phyloP scores from a whole-genome alignment of 2,888 invertebrate genomes.

The Amiota communis region DNA sequence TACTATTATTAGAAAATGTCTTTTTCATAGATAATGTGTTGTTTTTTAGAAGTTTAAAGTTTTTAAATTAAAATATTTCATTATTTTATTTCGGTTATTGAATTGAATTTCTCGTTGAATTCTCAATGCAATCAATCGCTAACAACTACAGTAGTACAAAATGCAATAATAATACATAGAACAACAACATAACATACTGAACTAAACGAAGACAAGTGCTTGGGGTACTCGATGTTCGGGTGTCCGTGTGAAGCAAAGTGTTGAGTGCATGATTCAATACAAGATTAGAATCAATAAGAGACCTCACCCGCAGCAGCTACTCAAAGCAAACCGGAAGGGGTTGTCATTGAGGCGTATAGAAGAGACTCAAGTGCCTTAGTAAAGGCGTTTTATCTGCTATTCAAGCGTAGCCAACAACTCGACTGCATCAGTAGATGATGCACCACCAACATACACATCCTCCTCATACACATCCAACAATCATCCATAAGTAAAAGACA shows the following conservation, averaged over 20 bases:
- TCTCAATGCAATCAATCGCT: no score
- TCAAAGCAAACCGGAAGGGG: conserved; percentile 20
- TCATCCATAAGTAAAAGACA: background rate
- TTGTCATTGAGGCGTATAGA: conserved; percentile 22
- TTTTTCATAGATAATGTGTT: no score
- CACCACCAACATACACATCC: background rate
- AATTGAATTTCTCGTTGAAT: no score
- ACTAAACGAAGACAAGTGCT: background rate
- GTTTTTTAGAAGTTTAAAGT: no score
- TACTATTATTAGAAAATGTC: no score
- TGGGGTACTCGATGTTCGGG: background rate
- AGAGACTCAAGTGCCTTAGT: conserved; percentile 11
- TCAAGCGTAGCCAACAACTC: conserved; percentile 5
- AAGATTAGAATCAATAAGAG: background rate
- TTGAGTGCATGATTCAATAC: background rate
- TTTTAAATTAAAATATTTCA: no score
- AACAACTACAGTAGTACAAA: no score
- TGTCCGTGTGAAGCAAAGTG: conserved; percentile 4
- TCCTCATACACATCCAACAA: background rate
- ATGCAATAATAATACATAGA: no score
- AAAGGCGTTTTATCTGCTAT: conserved; percentile 15
- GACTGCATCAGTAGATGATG: background rate
- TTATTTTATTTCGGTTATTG: no score
- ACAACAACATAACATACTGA: no score
- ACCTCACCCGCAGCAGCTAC: background rate